These are phyloP conservation scores for Tolmerus cingulatus DNA, from an alignment of 2,888 invertebrate genomes.

Conservation along the genomic window DNA sequence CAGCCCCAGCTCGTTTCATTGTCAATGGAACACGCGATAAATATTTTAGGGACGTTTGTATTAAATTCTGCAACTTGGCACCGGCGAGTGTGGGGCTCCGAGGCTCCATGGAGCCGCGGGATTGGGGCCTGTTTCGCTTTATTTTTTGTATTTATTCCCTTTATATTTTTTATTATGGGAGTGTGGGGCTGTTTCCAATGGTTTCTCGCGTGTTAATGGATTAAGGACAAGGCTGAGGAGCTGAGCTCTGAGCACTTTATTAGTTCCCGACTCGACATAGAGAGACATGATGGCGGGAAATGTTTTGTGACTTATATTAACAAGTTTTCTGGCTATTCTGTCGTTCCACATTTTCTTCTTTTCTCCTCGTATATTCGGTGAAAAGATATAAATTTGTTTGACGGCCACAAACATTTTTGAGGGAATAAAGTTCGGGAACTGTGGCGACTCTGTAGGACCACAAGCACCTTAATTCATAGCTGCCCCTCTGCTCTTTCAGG, in stretches of 20 bases:
- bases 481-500: background rate
- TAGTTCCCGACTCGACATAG: background rate
- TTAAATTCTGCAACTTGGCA: slow-evolving; percentile 10
- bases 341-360: background rate
- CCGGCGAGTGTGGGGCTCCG: background rate
- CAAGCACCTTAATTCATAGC: background rate
- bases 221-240: background rate
- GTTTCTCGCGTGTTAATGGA: background rate
- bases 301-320: background rate
- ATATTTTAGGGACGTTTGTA: slow-evolving; percentile 9
- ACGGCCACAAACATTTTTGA: background rate
- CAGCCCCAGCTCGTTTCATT: slow-evolving; percentile 12
- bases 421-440: background rate
- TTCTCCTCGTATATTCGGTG: background rate
- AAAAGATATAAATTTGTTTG: background rate
- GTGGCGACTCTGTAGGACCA: background rate
- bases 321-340: background rate
- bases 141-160: background rate
- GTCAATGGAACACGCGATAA: slow-evolving; percentile 30
- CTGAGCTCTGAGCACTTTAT: background rate
- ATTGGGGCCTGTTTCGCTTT: background rate
- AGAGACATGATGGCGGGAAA: background rate
- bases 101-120: background rate
- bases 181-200: background rate
- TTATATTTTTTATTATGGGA: background rate